Conservation (phyloP, 2,113 vertebrate genomes). For the Mobula birostris region DNA sequence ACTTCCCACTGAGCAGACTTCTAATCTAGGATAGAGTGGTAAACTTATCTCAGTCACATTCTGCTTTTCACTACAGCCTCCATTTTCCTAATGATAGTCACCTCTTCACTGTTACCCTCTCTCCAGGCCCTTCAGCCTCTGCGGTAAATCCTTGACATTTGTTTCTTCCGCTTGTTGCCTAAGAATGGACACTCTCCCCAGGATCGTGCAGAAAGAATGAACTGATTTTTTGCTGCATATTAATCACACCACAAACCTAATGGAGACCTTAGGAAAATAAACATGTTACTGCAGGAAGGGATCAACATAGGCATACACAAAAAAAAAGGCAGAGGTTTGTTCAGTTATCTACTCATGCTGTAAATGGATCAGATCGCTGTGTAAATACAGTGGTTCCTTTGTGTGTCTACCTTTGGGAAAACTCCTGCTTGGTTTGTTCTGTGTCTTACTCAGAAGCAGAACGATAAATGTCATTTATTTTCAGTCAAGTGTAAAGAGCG, state of each 20-base stretch:
- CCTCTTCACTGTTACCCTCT: not conserved
- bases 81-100: not conserved
- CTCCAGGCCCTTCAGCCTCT: not conserved
- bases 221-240: not conserved
- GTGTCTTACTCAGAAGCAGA: not conserved
- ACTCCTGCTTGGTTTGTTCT: not conserved
- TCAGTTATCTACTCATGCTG: not conserved
- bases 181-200: not conserved
- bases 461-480: not conserved
- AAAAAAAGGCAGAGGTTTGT: not conserved
- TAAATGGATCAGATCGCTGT: not conserved
- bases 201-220: not conserved
- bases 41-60: not conserved
- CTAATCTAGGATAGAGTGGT: not conserved
- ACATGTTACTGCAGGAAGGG: constrained; percentile 27
- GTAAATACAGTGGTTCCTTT: constrained; percentile 28
- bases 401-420: constrained; percentile 17
- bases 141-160: constrained; percentile 10
- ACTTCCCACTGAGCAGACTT: not conserved
- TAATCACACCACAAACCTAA: constrained; percentile 5
- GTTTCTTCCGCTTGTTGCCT: not conserved
- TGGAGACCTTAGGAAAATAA: constrained; percentile 17
- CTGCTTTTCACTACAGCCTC: not conserved
- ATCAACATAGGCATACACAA: not conserved
- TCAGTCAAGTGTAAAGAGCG: not conserved